Base-by-base conservation (phyloP, 2,113 vertebrate species). In the Podocnemis expansa region DNA sequence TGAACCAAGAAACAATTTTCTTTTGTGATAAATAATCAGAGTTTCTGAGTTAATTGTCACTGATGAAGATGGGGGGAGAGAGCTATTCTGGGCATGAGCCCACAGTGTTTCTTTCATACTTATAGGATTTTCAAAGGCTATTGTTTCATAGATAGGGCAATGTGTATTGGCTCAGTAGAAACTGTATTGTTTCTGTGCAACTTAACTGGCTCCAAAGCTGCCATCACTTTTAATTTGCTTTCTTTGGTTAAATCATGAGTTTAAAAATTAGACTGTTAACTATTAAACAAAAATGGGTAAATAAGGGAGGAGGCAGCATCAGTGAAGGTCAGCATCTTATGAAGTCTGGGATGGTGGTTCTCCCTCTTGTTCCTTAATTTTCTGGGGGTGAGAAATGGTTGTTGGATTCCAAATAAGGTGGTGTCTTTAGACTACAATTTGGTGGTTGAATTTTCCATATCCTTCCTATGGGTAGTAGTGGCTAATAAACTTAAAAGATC, bases 111-210 rank as follows among this genome's bases (percentile, higher is more conserved):
- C 45, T 78, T 85, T 43, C 85, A 85, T 63, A 52, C 60, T 47
- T 47, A 83, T 55, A 0, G 79, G 1, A 89, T 93, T 96, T 96
- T 63, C 43, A 51, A 81, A n/a, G 83, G 82, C 85, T 86, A 27
- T 19, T 24, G 41, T 31, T 52, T 56, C 84, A 55, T n/a, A 60
- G 92, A 63, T 38, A 79, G 91, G 83, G n/a, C 89, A 8, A 0
- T 94, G 93, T 88, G 16, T 88, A 90, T 90, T 85, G 88, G 45
- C 52, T 76, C 54, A 87, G 70, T 54, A 34, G 60, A 81, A 31
- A 55, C 31, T 88, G 49, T 63, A 1, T 0, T 80, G 67, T 82
- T 95, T 89, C 41, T 87, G 43, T 80, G 81, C 58, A 81, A 13
- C 29, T 78, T 87, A 81, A 78, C 88, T 91, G 76, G 67, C 82